These are phyloP conservation scores for Athrips mouffetella DNA, from an alignment of 2,888 invertebrate species.

Conservation along the genomic window DNA sequence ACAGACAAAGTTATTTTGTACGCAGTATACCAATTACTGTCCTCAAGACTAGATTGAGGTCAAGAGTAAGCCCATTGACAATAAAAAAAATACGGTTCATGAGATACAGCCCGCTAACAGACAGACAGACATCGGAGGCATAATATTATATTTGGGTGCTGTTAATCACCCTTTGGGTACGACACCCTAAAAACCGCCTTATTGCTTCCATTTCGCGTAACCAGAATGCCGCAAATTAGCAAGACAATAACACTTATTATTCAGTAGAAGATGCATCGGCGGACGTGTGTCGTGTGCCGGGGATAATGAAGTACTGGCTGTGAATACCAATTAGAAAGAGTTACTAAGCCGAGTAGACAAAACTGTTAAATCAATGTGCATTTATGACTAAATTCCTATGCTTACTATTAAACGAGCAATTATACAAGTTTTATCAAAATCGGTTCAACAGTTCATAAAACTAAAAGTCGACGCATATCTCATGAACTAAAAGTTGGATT, in stretches of 20 bases:
- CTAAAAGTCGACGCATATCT: too few species aligned
- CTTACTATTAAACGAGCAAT: too few species aligned
- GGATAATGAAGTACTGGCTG: slow-evolving; percentile 42
- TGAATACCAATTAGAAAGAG: slow-evolving; percentile 47
- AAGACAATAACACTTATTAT: slow-evolving; percentile 38
- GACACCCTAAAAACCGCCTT: not conserved
- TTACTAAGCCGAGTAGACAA: slow-evolving; percentile 26
- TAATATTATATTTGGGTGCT: not conserved
- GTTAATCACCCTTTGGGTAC: not conserved
- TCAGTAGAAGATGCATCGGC: slow-evolving; percentile 46
- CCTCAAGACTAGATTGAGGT: too few species aligned
- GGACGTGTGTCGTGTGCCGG: slow-evolving; percentile 73
- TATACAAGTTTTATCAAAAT: too few species aligned
- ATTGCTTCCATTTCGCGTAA: not conserved
- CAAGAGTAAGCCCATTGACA: too few species aligned
- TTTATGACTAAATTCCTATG: not conserved
- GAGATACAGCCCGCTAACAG: too few species aligned
- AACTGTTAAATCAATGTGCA: not conserved
- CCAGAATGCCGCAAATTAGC: slow-evolving; percentile 5
- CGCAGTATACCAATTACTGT: too few species aligned
- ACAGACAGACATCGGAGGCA: too few species aligned
- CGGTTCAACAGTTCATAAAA: too few species aligned
- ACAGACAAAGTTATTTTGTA: too few species aligned
- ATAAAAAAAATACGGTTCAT: too few species aligned
- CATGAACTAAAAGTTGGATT: too few species aligned